Evolutionary conservation across 2,888 invertebrate species (phyloP).

Genomic region (Brachyptera risi): DNA sequence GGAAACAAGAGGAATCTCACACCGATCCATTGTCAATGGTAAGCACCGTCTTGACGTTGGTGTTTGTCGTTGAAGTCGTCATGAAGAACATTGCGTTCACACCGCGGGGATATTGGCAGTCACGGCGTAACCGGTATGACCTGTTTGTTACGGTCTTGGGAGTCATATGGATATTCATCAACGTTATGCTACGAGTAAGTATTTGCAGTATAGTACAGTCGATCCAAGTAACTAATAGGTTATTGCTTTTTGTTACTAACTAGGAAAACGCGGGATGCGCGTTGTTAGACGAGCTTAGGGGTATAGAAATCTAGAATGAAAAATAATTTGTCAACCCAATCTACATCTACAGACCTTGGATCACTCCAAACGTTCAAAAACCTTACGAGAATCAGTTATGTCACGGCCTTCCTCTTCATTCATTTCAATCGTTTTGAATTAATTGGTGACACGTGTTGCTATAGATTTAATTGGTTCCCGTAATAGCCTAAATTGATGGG

Average conservation of each 20-base stretch:
- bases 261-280: too few relatives aligned
- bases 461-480: too few relatives aligned
- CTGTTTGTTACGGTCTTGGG: constrained; percentile 94
- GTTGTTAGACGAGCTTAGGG: too few relatives aligned
- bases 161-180: constrained; percentile 94
- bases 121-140: constrained; percentile 94
- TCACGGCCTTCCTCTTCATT: too few relatives aligned
- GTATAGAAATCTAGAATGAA: too few relatives aligned
- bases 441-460: too few relatives aligned
- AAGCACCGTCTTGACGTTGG: constrained; percentile 83
- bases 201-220: neutral
- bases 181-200: constrained; percentile 76
- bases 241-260: neutral
- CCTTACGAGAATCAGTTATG: too few relatives aligned
- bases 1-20: constrained; percentile 77
- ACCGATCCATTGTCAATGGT: constrained; percentile 80
- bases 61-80: constrained; percentile 93
- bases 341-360: too few relatives aligned
- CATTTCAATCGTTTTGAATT: too few relatives aligned
- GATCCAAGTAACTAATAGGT: neutral
- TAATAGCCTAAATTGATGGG: too few relatives aligned
- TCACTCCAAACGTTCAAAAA: too few relatives aligned
- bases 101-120: constrained; percentile 97
- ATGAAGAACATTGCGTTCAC: constrained; percentile 99
- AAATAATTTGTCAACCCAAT: too few relatives aligned